Evolutionary conservation across 2,888 invertebrate species (phyloP).

Genomic region (Carpatolechia fugitivella): DNA sequence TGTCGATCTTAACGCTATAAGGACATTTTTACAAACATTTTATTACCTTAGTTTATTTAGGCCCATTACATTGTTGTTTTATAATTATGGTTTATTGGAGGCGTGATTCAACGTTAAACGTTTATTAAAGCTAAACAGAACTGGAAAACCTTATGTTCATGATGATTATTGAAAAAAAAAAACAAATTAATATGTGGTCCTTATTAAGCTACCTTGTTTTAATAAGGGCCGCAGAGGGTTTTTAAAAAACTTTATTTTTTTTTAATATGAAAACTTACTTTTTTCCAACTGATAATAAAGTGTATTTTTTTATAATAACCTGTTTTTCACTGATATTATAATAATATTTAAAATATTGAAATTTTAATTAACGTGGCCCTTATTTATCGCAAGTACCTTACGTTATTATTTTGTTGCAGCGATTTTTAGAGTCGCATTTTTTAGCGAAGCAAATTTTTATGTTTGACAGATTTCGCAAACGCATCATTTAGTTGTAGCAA

Average conservation of each 20-base stretch:
- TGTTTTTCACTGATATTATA: not conserved
- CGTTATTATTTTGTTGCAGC: too few species aligned
- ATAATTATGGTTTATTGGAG: not conserved
- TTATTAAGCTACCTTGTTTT: not conserved
- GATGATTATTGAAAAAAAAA: not conserved
- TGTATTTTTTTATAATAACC: not conserved
- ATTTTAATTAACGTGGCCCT: not conserved
- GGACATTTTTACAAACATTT: not conserved
- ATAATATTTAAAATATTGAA: not conserved
- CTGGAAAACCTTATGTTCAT: not conserved
- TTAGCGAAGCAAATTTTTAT: too few species aligned
- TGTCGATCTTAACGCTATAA: too few species aligned
- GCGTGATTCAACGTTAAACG: not conserved
- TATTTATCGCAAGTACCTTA: not conserved
- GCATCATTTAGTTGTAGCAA: too few species aligned
- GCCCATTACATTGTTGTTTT: not conserved
- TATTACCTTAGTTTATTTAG: not conserved
- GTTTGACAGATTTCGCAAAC: too few species aligned
- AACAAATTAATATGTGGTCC: not conserved
- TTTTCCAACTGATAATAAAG: not conserved
- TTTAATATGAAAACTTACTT: not conserved
- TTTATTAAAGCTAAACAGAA: not conserved
- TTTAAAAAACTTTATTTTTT: not conserved
- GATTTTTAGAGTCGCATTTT: too few species aligned
- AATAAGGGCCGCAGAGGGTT: not conserved